phyloP scores from a whole-genome alignment of 1,140 invertebrate genomes.

The Drosophila tropicalis region DNA sequence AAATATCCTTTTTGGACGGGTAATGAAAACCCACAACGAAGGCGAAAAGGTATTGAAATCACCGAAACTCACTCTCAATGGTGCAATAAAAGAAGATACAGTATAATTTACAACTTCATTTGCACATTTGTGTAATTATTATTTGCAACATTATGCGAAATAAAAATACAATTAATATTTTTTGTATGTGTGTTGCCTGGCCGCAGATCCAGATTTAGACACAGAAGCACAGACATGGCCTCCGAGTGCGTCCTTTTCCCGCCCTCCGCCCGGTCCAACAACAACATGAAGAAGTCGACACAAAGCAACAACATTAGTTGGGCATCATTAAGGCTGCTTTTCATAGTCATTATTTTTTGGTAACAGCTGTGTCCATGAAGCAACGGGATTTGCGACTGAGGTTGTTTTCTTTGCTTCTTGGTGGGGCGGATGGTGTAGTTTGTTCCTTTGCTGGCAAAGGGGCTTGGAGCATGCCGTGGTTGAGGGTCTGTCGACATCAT shows the following conservation, averaged over 20 bases:
- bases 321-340: conserved; percentile 83
- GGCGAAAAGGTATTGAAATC: not conserved
- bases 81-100: conserved; percentile 77
- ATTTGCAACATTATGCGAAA: conserved; percentile 81
- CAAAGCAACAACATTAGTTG: conserved; percentile 74
- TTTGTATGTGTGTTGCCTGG: conserved; percentile 54
- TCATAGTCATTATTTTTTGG: conserved; percentile 83
- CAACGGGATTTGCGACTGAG: conserved; percentile 69
- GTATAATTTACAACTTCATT: conserved; percentile 83
- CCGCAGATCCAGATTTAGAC: conserved; percentile 36
- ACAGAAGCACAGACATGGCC: not conserved
- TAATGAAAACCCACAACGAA: no score
- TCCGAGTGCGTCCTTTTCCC: not conserved
- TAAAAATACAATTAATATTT: conserved; percentile 82
- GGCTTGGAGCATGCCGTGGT: conserved; percentile 14
- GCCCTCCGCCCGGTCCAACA: not conserved
- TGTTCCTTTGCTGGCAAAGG: conserved; percentile 12
- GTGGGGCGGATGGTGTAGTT: not conserved
- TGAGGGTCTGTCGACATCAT: conserved; percentile 54
- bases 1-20: no score
- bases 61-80: conserved; percentile 38
- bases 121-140: conserved; percentile 83
- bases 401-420: conserved; percentile 21
- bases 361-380: conserved; percentile 81
- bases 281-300: not conserved